Percentiles rank a stretch among this genome's conserved stretches.
Conservation (phyloP, 2,113 vertebrate species). For the Thalassarche chlororhynchos region DNA sequence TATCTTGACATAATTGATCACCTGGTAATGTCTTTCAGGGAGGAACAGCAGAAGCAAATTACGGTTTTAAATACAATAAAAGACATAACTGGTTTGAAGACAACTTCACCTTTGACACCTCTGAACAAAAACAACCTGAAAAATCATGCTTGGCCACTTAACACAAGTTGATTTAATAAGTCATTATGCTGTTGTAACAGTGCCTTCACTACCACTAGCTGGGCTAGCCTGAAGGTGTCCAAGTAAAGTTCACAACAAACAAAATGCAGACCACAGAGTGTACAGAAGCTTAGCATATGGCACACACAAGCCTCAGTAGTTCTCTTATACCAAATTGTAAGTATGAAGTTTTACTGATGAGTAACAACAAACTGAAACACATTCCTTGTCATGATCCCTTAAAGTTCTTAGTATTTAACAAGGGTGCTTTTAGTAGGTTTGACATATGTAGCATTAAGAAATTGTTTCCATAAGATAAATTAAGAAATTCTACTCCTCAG, state of each 20-base stretch:
- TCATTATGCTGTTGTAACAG: not conserved
- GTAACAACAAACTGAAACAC: not conserved
- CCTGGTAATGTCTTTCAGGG: not conserved
- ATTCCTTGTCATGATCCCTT: not conserved
- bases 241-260: not conserved
- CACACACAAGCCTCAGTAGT: not conserved
- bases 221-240: not conserved
- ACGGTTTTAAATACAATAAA: not conserved
- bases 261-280: not conserved
- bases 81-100: not conserved
- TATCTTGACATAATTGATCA: accelerated
- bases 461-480: not conserved
- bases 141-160: not conserved
- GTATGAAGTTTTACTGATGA: not conserved
- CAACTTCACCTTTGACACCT: not conserved
- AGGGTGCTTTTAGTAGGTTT: not conserved
- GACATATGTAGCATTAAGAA: not conserved
- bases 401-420: not conserved
- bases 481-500: not conserved
- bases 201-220: not conserved
- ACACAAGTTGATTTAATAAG: not conserved
- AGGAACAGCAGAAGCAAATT: not conserved
- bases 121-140: not conserved
- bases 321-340: not conserved
- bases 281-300: not conserved